A percentile compares a stretch with the other conserved stretches of the same genome.
Conservation (phyloP, 1,140 invertebrate genomes). For the Chlorops oryzae region DNA sequence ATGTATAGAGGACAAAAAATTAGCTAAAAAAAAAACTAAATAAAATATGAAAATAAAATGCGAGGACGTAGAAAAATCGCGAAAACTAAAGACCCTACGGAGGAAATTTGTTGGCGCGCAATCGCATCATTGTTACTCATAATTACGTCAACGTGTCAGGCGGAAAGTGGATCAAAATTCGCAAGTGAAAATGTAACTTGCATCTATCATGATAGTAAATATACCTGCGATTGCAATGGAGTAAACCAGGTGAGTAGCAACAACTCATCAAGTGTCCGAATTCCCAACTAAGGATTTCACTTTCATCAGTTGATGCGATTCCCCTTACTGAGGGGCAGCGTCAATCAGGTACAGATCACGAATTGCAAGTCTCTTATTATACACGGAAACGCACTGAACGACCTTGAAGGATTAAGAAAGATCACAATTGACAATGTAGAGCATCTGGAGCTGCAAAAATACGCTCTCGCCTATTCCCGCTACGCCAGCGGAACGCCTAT, state of each 20-base stretch:
- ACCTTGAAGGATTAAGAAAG: conserved; percentile 49
- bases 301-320: conserved; percentile 32
- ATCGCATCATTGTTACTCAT: too few species aligned
- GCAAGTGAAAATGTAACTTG: conserved; percentile 27
- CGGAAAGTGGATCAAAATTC: too few species aligned
- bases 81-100: too few species aligned
- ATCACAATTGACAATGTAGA: conserved; percentile 50
- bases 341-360: conserved; percentile 32
- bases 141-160: too few species aligned
- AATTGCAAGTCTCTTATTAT: conserved; percentile 36
- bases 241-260: conserved; percentile 35
- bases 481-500: conserved; percentile 37
- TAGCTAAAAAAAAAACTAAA: too few species aligned
- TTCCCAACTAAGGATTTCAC: too few species aligned
- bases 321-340: conserved; percentile 25
- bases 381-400: conserved; percentile 36
- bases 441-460: conserved; percentile 48
- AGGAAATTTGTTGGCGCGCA: too few species aligned
- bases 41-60: too few species aligned
- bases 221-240: conserved; percentile 39
- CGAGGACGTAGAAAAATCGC: too few species aligned
- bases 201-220: conserved; percentile 35
- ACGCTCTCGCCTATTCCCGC: conserved; percentile 31
- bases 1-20: too few species aligned
- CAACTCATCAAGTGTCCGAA: too few species aligned